A percentile compares a stretch with the other conserved stretches of the same genome.
Evolutionary conservation across 2,888 invertebrate species (phyloP).

Genomic region (Dinocampus coccinellae): DNA sequence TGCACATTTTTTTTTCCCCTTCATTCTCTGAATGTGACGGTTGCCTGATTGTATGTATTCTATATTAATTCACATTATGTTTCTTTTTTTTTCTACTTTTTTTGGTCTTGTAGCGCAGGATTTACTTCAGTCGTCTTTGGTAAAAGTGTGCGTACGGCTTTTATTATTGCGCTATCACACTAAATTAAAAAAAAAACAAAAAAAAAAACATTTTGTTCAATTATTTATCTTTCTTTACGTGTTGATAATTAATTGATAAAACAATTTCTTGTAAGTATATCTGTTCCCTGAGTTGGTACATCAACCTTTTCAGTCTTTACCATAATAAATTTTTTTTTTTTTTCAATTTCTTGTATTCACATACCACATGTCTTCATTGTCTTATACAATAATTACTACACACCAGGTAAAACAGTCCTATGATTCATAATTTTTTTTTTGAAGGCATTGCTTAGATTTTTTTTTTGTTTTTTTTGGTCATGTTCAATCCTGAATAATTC

Average conservation of each 20-base stretch:
- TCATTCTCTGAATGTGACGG: slow-evolving; percentile 20
- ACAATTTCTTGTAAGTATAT: slow-evolving; percentile 53
- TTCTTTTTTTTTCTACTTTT: slow-evolving; percentile 40
- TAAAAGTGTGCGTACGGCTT: slow-evolving; percentile 52
- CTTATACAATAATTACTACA: slow-evolving; percentile 51
- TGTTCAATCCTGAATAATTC: slow-evolving; percentile 46
- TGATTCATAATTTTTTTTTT: slow-evolving; percentile 25
- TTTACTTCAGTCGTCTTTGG: slow-evolving; percentile 65
- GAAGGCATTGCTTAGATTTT: slow-evolving; percentile 13
- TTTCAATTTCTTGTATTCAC: slow-evolving; percentile 36
- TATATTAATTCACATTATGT: slow-evolving; percentile 38
- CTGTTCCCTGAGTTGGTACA: slow-evolving; percentile 65
- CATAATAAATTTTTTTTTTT: slow-evolving; percentile 44
- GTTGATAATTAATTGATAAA: slow-evolving; percentile 49
- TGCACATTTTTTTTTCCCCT: slow-evolving; percentile 24
- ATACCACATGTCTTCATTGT: slow-evolving; percentile 31
- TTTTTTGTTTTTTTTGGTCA: slow-evolving; percentile 31
- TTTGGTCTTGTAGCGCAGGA: slow-evolving; percentile 61
- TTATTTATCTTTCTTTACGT: slow-evolving; percentile 39
- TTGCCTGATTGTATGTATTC: slow-evolving; percentile 44
- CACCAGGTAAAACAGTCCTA: slow-evolving; percentile 47
- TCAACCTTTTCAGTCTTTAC: slow-evolving; percentile 66
- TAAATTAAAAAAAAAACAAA: no score
- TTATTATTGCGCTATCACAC: slow-evolving; percentile 37
- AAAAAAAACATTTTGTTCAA: slow-evolving; percentile 33